Evolutionary conservation across 2,888 invertebrate species (phyloP), one percentile per base, ranked within the genome.

Genomic region (Meandrusa payeni): DNA sequence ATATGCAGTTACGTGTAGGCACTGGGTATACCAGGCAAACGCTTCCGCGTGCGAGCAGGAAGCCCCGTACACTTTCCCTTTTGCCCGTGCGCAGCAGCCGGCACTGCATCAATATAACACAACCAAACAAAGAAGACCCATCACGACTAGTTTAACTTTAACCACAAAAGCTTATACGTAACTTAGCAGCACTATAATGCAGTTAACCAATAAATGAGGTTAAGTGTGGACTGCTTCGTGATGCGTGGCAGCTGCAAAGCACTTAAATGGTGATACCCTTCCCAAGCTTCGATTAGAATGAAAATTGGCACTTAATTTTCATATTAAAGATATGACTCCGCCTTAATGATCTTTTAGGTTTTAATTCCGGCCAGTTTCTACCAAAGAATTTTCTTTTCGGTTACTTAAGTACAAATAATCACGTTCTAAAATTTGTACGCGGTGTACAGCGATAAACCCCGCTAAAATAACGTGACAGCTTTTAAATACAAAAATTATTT

Each of bases 41-140:
- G 64, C 76, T 86, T 87, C 86, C 86, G 85, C 76, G 77, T 77
- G 76, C 71, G 63, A 86, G 78, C 85, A 86, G 86, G 86, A 86
- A 87, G 76, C 74, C 49, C 62, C 66, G 61, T 64, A 63, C 79
- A 86, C 86, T 87, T 87, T 87, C 86, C 82, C 85, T 86, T 86
- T 87, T 83, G 79, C 82, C 80, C 65, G 76, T 61, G 77, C 80
- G 79, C 85, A 83, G 83, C 83, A 83, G 83, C 81, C 80, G 69
- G 64, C 71, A 62, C 67, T 70, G 75, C 77, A 78, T 72, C 72
- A 69, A 53, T 75, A 75, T 75, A 71, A 80, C 57, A 69, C 76
- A 49, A 57, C 74, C 59, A 56, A 65, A 60, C 53, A 34, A 34
- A 64, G 45, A 50, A 40, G 47, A 51, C 55, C 53, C 57, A 50